These are phyloP conservation scores for Parnassius orleans DNA, from an alignment of 2,888 invertebrate genomes.

Conservation along the genomic window DNA sequence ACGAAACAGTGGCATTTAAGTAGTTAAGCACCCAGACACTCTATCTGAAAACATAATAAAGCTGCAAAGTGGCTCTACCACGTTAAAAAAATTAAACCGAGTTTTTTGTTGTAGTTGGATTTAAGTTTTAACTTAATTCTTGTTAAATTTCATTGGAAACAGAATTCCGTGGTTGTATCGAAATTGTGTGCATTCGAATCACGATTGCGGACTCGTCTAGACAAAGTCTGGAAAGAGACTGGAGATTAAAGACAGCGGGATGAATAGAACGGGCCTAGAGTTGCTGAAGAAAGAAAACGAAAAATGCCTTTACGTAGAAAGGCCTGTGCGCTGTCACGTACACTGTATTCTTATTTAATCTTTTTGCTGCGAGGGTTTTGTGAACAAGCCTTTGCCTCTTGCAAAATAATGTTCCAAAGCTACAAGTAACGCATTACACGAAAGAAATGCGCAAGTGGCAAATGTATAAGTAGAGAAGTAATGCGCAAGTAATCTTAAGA, in stretches of 20 bases:
- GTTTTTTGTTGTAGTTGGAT: too few relatives aligned
- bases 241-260: constrained; percentile 72
- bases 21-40: too few relatives aligned
- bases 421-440: constrained; percentile 37
- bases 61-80: too few relatives aligned
- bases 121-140: too few relatives aligned
- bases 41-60: too few relatives aligned
- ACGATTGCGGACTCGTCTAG: constrained; percentile 53
- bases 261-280: constrained; percentile 67
- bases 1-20: too few relatives aligned
- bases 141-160: constrained; percentile 33
- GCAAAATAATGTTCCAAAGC: constrained; percentile 40
- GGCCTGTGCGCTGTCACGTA: constrained; percentile 73
- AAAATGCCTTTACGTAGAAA: constrained; percentile 69
- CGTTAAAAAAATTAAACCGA: too few relatives aligned
- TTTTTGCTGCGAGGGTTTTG: constrained; percentile 61
- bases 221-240: constrained; percentile 64
- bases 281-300: constrained; percentile 65
- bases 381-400: constrained; percentile 48
- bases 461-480: constrained; percentile 8
- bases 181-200: constrained; percentile 49
- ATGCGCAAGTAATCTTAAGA: not conserved
- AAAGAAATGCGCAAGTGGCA: constrained; percentile 22
- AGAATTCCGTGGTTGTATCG: constrained; percentile 43
- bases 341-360: constrained; percentile 73